Evolutionary conservation across 2,888 invertebrate species (phyloP).

Genomic region (Dinocampus coccinellae): DNA sequence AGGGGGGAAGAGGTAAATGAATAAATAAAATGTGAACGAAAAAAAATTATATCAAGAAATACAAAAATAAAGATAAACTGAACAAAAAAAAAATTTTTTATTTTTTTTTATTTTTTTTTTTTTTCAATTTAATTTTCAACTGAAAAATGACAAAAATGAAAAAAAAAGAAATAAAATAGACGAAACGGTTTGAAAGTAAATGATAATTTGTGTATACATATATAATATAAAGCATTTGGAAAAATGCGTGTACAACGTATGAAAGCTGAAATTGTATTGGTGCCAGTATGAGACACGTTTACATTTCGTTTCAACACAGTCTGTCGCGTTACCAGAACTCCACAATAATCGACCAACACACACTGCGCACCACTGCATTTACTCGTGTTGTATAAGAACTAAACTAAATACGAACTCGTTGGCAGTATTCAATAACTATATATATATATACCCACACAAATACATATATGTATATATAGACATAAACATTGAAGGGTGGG

Average conservation of each 20-base stretch:
- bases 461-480: not conserved
- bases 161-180: no score
- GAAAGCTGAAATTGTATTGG: slow-evolving; percentile 26
- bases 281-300: not conserved
- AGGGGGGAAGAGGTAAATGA: no score
- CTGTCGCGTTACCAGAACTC: slow-evolving; percentile 8
- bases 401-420: not conserved
- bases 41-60: slow-evolving; percentile 14
- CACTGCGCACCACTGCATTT: slow-evolving; percentile 14
- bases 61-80: slow-evolving; percentile 2
- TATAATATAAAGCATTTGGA: no score
- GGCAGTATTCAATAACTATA: not conserved
- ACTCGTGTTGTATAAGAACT: not conserved
- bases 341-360: slow-evolving; percentile 8
- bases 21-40: no score
- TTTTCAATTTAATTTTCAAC: slow-evolving; percentile 27
- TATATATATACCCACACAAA: not conserved
- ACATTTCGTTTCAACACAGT: slow-evolving; percentile 8
- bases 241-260: no score
- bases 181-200: no score
- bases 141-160: slow-evolving; percentile 34
- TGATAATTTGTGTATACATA: not conserved
- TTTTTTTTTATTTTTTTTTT: no score
- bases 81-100: no score
- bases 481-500: not conserved